Evolutionary conservation across 2,113 vertebrate genomes (phyloP), one percentile per base, ranked within the genome.

Genomic region (Psittacula cyanocephala): DNA sequence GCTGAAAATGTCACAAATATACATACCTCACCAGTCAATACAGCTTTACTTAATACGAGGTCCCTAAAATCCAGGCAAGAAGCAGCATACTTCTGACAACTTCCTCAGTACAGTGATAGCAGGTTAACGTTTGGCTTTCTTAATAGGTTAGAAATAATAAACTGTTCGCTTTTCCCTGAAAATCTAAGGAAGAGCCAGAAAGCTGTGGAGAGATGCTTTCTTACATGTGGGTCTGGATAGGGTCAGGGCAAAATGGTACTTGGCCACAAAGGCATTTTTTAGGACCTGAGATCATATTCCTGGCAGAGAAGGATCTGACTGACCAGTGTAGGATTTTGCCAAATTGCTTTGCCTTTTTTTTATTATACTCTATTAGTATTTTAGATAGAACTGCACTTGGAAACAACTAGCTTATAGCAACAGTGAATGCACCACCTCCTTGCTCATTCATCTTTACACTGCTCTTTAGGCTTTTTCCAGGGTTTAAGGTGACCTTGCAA

Each of bases 401-500:
- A 78, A 86, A 55, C 62, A 89, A 55, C 13, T 50, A 59, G n/a
- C 11, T 39, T 57, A 4, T 17, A 71, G n/a, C 22, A 57, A 60
- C 41, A 33, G 25, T 0, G 4, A 60, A 8, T 0, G 6, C 13
- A 6, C 52, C 0, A 1, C 35, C 70, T 62, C 57, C 50, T 59
- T 18, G 11, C 37, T 88, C 80, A 62, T 90, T 93, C 57, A 79
- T 94, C 69, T 86, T 87, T 52, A 33, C n/a, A 44, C 22, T 2
- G 0, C 65, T 95, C 69, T 50, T 69, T 47, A 67, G 77, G 44
- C 49, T 44, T 84, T 81, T 91, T 28, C 63, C 70, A 67, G 59
- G 67, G 44, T 18, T 96, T 84, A 85, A 86, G 91, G 83, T 93
- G 92, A 96, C 93, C 96, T 96, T 95, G 93, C 62, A 96, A 85